Evolutionary conservation across 64 coral and sea anemone species (phyloP).

Genomic region (Pachyseris speciosa): DNA sequence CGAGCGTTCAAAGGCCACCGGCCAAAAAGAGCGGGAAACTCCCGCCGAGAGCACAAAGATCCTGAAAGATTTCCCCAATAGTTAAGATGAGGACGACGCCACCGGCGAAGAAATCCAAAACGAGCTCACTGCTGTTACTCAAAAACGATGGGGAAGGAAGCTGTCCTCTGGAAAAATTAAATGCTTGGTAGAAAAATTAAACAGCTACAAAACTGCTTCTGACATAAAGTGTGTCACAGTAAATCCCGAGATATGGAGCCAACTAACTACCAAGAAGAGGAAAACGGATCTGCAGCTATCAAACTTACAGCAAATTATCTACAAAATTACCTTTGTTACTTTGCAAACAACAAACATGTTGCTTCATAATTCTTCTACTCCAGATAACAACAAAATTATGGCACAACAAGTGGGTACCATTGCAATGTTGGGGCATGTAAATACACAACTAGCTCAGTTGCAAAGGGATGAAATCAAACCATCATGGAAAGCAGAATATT

Average conservation of each 20-base stretch:
- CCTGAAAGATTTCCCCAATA: too few relatives aligned
- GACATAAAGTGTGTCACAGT: not conserved
- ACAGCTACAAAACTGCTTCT: not conserved
- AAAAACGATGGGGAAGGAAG: too few relatives aligned
- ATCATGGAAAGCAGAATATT: slow-evolving; percentile 6
- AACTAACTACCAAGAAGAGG: not conserved
- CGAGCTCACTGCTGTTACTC: too few relatives aligned
- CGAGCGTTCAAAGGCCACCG: too few relatives aligned
- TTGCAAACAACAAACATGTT: slow-evolving; percentile 43
- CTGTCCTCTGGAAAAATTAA: too few relatives aligned
- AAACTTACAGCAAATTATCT: slow-evolving; percentile 18
- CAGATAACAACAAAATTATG: not conserved
- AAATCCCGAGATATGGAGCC: slow-evolving; percentile 30
- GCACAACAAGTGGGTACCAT: slow-evolving; percentile 29
- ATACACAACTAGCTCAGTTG: not conserved
- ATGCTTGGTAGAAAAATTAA: slow-evolving; percentile 11
- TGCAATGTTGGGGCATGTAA: slow-evolving; percentile 4
- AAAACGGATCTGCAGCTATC: slow-evolving; percentile 22
- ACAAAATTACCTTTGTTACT: slow-evolving; percentile 27
- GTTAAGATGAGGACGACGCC: too few relatives aligned
- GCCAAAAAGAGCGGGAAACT: too few relatives aligned
- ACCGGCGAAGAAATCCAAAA: too few relatives aligned
- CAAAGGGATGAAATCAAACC: slow-evolving; percentile 43
- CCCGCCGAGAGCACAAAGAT: too few relatives aligned
- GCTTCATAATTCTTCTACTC: not conserved